Evolutionary conservation across 2,888 invertebrate species (phyloP).

Genomic region (Meta bourneti): DNA sequence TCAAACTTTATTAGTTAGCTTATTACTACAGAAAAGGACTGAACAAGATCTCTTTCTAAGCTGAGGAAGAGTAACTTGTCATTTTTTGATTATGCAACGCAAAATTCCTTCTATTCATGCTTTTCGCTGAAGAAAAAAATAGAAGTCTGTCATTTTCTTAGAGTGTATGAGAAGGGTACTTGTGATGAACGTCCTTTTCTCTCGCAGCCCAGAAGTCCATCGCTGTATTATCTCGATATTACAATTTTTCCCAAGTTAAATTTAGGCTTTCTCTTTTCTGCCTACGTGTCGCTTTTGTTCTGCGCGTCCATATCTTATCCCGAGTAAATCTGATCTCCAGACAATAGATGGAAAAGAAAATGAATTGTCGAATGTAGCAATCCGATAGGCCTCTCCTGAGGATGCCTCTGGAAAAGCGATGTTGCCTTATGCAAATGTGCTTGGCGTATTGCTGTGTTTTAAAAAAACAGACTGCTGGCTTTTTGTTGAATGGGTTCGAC

Average conservation of each 20-base stretch:
- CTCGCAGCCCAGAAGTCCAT: slow-evolving; percentile 8
- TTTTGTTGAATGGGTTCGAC: background rate
- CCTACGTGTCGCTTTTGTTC: slow-evolving; percentile 50
- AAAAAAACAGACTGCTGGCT: background rate
- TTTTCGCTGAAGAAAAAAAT: background rate
- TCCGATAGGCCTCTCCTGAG: background rate
- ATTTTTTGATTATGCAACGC: slow-evolving; percentile 21
- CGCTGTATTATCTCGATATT: slow-evolving; percentile 26
- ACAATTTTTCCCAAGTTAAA: slow-evolving; percentile 37
- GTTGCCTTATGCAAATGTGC: background rate
- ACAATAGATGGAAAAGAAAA: slow-evolving; percentile 21
- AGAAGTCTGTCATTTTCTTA: slow-evolving; percentile 6
- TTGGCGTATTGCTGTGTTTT: background rate
- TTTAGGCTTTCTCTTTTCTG: slow-evolving; percentile 18
- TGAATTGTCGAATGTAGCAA: slow-evolving; percentile 1
- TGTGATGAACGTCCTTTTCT: slow-evolving; percentile 45
- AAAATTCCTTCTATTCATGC: slow-evolving; percentile 20
- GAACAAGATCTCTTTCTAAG: background rate
- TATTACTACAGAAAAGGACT: background rate
- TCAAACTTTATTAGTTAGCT: background rate
- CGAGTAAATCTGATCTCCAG: slow-evolving; percentile 1
- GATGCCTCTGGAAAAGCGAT: background rate
- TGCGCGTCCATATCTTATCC: slow-evolving; percentile 28
- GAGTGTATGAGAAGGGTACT: background rate
- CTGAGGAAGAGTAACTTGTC: background rate